A percentile compares a stretch with the other conserved stretches of the same genome.
These are phyloP conservation scores for Bombus pyrosoma DNA, from an alignment of 1,140 invertebrate genomes.

Conservation along the genomic window DNA sequence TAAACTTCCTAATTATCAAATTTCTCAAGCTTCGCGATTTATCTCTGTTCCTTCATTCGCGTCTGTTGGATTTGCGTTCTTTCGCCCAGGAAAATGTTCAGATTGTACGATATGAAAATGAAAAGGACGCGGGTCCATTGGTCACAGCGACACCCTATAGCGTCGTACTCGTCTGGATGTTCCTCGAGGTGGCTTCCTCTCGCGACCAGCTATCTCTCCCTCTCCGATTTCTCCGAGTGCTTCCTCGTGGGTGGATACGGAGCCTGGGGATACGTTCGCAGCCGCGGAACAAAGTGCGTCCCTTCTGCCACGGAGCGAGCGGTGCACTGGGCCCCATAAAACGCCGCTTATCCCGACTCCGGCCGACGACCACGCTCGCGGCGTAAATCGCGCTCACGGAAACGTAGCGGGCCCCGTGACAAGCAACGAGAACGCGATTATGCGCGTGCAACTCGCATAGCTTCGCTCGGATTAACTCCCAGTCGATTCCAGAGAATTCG, in stretches of 20 bases:
- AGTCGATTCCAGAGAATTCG: neutral
- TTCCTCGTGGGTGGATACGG: slow-evolving; percentile 81
- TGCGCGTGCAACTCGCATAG: slow-evolving; percentile 6
- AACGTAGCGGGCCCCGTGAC: slow-evolving; percentile 23
- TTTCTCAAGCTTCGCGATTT: no score
- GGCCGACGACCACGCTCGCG: slow-evolving; percentile 36
- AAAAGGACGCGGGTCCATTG: no score
- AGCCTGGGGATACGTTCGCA: slow-evolving; percentile 65
- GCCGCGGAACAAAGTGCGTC: slow-evolving; percentile 68
- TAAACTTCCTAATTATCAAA: no score
- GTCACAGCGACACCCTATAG: slow-evolving; percentile 21
- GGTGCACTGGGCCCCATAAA: slow-evolving; percentile 41
- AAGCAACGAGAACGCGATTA: slow-evolving; percentile 30
- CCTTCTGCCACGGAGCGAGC: slow-evolving; percentile 57
- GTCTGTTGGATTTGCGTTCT: no score
- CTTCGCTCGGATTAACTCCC: neutral
- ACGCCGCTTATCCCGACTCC: slow-evolving; percentile 55
- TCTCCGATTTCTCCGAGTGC: slow-evolving; percentile 55
- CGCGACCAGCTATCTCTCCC: slow-evolving; percentile 35
- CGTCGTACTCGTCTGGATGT: neutral
- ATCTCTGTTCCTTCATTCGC: no score
- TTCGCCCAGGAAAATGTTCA: no score
- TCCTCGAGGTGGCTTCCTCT: slow-evolving; percentile 35
- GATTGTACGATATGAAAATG: no score
- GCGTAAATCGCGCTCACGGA: slow-evolving; percentile 27